Evolutionary conservation across 2,113 vertebrate genomes (phyloP), one percentile per base, ranked within the genome.

Genomic region (Chionomys nivalis): DNA sequence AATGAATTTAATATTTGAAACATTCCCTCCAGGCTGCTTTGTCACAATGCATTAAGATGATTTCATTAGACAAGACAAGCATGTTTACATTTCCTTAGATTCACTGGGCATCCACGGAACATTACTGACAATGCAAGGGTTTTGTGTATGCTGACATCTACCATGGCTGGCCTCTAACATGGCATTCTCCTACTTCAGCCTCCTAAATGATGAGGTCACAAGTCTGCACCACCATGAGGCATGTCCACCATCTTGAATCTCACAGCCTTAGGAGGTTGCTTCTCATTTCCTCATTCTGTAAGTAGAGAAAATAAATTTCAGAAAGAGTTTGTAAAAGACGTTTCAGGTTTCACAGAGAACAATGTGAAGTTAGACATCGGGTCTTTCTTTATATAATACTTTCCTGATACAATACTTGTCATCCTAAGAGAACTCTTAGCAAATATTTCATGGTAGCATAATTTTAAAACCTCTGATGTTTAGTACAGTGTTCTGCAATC

Each of bases 1-100:
- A 92, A 58, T 93, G 16, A 92, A 68, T 44, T 85, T 70, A 36
- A 79, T 72, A 73, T 93, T 42, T 66, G 61, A 93, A 72, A 77
- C 61, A 55, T 70, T 73, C 47, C 44, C 47, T 42, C 1, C 9
- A 83, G 58, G 39, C 78, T 95, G 82, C 66, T 96, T 24, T 16
- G 70, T 36, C 4, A 55, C 31, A 86, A 7, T 82, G 61, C 33
- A 33, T 91, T n/a, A 44, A 47, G 77, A 89, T 63, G 5, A 66
- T 66, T 87, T 87, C 17, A 52, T 1, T 83, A 79, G 49, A 72
- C 49, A 52, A 87, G 14, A 16, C 13, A 89, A 87, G 68, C 13
- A 77, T 33, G 26, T 13, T 82, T 21, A 19, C 13, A n/a, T 28
- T 52, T 87, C 19, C 19, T 49, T 16, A 70, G 4, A 31, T 47